Conservation (phyloP, 2,888 invertebrate species). For the Sinelater perroti region DNA sequence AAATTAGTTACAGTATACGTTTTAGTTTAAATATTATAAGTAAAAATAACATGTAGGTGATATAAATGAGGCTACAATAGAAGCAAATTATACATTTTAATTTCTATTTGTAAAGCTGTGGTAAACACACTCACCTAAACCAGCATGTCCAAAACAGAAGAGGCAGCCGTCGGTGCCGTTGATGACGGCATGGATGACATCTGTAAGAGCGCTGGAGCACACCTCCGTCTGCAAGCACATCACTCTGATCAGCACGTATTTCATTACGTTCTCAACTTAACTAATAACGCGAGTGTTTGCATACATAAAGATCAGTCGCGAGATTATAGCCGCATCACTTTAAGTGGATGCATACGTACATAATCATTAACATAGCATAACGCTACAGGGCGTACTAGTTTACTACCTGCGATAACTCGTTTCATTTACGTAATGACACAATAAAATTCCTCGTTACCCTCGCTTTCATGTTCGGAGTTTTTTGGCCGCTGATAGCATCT, state of each 20-base stretch:
- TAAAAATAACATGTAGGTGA: too few species aligned
- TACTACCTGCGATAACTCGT: slow-evolving; percentile 29
- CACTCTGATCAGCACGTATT: slow-evolving; percentile 42
- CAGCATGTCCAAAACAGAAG: slow-evolving; percentile 89
- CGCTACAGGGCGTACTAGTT: slow-evolving; percentile 25
- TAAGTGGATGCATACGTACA: slow-evolving; percentile 30
- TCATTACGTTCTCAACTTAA: slow-evolving; percentile 44
- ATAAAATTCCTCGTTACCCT: slow-evolving; percentile 35
- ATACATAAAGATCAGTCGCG: slow-evolving; percentile 37
- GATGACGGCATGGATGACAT: slow-evolving; percentile 94
- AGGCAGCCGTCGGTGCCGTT: slow-evolving; percentile 93
- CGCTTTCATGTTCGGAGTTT: slow-evolving; percentile 22
- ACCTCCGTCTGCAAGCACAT: slow-evolving; percentile 82
- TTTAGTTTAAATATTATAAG: too few species aligned
- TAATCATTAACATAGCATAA: slow-evolving; percentile 25
- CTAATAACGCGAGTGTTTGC: slow-evolving; percentile 39
- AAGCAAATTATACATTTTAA: not conserved
- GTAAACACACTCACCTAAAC: slow-evolving; percentile 72
- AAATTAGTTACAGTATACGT: too few species aligned
- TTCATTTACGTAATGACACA: slow-evolving; percentile 34
- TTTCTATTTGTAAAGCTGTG: too few species aligned
- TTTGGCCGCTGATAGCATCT: slow-evolving; percentile 22
- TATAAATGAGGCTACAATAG: not conserved
- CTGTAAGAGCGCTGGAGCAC: slow-evolving; percentile 89
- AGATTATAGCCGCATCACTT: slow-evolving; percentile 37